Conservation (phyloP, 37 sponge, comb jelly and placozoan genomes). For the Tethya wilhelma region DNA sequence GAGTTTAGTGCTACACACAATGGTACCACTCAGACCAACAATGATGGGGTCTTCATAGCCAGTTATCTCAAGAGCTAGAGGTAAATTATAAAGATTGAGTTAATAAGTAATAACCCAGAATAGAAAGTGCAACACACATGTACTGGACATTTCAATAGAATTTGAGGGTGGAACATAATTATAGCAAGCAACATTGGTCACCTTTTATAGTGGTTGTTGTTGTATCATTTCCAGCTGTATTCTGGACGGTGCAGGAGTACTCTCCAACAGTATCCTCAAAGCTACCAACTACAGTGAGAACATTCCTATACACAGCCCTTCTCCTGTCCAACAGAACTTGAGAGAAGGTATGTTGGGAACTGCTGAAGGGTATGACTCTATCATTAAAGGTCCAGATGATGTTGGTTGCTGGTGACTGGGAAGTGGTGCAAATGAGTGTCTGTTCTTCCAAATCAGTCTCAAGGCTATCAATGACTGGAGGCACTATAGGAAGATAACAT, state of each 20-base stretch:
- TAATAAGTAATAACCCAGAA: neutral
- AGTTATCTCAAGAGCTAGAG: neutral
- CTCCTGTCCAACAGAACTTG: neutral
- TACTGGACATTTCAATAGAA: neutral
- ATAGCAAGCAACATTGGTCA: neutral
- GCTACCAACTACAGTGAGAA: neutral
- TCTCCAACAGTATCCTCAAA: neutral
- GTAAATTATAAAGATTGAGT: neutral
- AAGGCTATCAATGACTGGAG: neutral
- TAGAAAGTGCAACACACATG: neutral
- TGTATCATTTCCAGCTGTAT: neutral
- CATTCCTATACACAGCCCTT: neutral
- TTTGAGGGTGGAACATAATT: neutral
- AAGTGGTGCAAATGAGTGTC: conserved; percentile 7
- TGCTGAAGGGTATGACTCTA: neutral
- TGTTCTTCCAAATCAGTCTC: too few species aligned
- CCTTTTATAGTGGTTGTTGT: neutral
- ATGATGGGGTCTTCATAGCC: conserved; percentile 3
- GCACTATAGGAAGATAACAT: neutral
- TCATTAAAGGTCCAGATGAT: neutral
- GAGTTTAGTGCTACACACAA: conserved; percentile 1
- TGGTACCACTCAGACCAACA: neutral
- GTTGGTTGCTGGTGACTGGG: neutral
- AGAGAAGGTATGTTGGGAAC: neutral
- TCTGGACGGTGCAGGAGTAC: neutral